Base-by-base conservation (phyloP, 2,797 vertebrate genomes). In the Pseudocheirus occidentalis region DNA sequence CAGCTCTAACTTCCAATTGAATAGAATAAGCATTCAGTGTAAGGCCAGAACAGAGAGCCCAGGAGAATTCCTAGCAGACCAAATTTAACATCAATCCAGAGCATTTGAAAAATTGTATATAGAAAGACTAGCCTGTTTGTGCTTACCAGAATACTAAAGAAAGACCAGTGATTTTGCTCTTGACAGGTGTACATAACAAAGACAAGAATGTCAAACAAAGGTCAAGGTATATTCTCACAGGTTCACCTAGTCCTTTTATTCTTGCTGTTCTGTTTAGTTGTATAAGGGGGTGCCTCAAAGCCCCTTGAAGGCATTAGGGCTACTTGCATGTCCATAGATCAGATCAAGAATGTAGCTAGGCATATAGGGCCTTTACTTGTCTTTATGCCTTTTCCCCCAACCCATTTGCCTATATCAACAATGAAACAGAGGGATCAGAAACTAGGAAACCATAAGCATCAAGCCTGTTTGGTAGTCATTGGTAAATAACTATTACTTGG, bases 41-140 rank as follows among this genome's bases (percentile, higher is more conserved):
- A 92, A 93, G 5, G 57, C 52, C 96, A 93, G 53, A 93, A 29
- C 55, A 94, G 52, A 93, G 92, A 87, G 1, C 14, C 16, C 40
- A 90, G 73, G 46, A 92, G 59, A 46, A 91, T 28, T 57, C 56
- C 5, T 53, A 87, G 1, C 1, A 92, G 91, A 90, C 55, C 94
- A 55, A 53, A 55, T 95, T 57, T 34, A 73, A 94, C 40, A 93
- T 16, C 73, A 53, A 62, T 29, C 58, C 12, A 92, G 73, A 87
- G 40, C 24, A 87, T 87, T 87, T 50, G 40, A 87, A 87, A 50
- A 87, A 87, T 28, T 87, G 73, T 46, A 87, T 87, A 14, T 87
- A 50, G 73, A 46, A 87, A 87, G 73, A 87, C 73, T 87, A 27
- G 73, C 40, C 73, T 27, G 40, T 87, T 87, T 50, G 40, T 50